These are phyloP conservation scores for Trichacis sp. DNA, from an alignment of 2,888 invertebrate species.

Conservation along the genomic window DNA sequence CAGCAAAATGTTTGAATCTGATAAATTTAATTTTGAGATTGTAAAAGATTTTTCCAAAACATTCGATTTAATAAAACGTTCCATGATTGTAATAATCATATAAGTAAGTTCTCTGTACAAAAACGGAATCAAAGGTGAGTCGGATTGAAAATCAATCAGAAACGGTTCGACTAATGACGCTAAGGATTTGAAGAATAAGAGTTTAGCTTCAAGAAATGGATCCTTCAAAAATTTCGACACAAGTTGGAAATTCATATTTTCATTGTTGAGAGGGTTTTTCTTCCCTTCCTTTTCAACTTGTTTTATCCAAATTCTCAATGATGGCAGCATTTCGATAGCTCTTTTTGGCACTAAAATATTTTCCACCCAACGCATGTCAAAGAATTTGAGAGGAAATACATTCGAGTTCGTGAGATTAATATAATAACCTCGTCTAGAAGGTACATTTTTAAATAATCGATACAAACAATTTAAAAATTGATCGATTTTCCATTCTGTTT, in stretches of 20 bases:
- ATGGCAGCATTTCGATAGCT: conserved; percentile 26
- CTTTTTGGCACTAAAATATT: conserved; percentile 10
- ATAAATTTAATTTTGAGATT: conserved; percentile 3
- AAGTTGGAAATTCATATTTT: conserved; percentile 15
- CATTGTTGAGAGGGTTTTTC: conserved; percentile 1
- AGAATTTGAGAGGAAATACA: conserved; percentile 22
- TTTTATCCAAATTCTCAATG: conserved; percentile 4
- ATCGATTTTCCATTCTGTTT: conserved; percentile 12
- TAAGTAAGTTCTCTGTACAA: conserved; percentile 19
- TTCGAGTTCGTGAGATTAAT: conserved; percentile 7
- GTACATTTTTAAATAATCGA: conserved; percentile 16
- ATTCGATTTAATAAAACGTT: conserved; percentile 15
- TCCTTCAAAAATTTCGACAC: conserved; percentile 18
- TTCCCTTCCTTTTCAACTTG: conserved; percentile 14
- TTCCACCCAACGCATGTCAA: conserved; percentile 17
- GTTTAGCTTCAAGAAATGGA: neutral
- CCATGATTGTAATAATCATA: conserved; percentile 13
- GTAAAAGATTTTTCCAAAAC: conserved; percentile 2
- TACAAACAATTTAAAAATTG: conserved; percentile 12
- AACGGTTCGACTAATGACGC: conserved; percentile 32
- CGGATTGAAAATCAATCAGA: conserved; percentile 38
- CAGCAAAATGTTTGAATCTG: neutral
- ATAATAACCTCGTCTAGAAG: conserved; percentile 41
- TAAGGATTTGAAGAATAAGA: no score
- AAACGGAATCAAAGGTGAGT: conserved; percentile 37